These are phyloP conservation scores for Grapholita molesta DNA, from an alignment of 1,140 invertebrate genomes.

Conservation along the genomic window DNA sequence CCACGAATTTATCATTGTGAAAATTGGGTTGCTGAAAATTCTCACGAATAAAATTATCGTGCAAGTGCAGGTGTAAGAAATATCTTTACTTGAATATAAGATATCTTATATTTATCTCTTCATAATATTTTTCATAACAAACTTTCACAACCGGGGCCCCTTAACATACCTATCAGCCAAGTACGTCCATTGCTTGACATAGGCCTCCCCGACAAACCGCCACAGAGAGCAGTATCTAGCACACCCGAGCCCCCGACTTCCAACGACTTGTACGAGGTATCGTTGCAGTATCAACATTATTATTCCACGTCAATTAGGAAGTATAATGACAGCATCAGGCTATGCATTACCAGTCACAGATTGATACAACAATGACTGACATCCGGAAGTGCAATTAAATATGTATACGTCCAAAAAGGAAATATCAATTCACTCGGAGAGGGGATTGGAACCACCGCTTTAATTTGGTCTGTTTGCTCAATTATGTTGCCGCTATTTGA, in stretches of 20 bases:
- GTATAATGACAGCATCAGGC: conserved; percentile 39
- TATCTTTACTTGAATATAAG: too few species aligned
- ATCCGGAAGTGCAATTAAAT: conserved; percentile 73
- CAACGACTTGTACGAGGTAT: too few species aligned
- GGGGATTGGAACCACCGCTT: conserved; percentile 42
- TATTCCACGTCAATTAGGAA: conserved; percentile 27
- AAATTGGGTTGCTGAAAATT: background rate
- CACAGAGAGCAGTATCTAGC: background rate
- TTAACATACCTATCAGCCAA: too few species aligned
- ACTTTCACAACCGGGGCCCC: too few species aligned
- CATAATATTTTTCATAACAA: too few species aligned
- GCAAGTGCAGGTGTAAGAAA: background rate
- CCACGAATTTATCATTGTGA: background rate
- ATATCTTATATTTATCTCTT: too few species aligned
- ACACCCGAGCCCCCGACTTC: too few species aligned
- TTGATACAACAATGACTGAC: conserved; percentile 67
- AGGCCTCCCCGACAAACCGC: too few species aligned
- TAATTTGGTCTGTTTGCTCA: conserved; percentile 50
- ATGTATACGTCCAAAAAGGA: conserved; percentile 71
- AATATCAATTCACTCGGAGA: conserved; percentile 69
- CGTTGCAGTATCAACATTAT: background rate
- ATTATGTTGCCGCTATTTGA: conserved; percentile 38
- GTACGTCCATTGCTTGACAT: too few species aligned
- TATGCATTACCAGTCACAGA: conserved; percentile 54
- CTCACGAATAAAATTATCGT: background rate